phyloP scores from a whole-genome alignment of 53 echinoderm and acorn worm species.

The Actinopyga echinites region DNA sequence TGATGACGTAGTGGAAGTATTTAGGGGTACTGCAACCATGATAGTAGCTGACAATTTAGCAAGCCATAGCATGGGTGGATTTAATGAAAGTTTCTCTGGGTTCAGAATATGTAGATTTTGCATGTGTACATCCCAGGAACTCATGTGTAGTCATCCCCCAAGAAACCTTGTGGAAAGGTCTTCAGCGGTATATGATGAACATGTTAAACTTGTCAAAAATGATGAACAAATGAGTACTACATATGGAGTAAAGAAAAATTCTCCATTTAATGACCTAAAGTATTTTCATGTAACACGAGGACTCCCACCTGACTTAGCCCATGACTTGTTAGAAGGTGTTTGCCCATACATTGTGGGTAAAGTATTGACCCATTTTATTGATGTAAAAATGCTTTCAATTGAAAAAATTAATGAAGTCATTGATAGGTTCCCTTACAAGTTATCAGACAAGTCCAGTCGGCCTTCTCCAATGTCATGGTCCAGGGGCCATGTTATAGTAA shows the following conservation, averaged over 20 bases:
- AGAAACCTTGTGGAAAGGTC: slow-evolving; percentile 33
- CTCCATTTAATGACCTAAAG: slow-evolving; percentile 46
- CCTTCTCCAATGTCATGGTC: slow-evolving; percentile 13
- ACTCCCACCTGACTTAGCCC: slow-evolving; percentile 52
- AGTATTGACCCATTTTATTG: slow-evolving; percentile 19
- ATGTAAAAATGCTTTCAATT: slow-evolving; percentile 9
- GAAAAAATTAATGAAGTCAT: slow-evolving; percentile 36
- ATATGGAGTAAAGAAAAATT: slow-evolving; percentile 61
- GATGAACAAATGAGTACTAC: slow-evolving; percentile 30
- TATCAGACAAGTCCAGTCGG: slow-evolving; percentile 38
- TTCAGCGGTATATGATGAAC: slow-evolving; percentile 44
- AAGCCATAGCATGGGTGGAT: slow-evolving; percentile 65
- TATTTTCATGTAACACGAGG: slow-evolving; percentile 57
- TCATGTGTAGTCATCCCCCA: not conserved
- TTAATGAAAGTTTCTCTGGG: slow-evolving; percentile 46
- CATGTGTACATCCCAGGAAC: slow-evolving; percentile 36
- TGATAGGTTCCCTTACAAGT: slow-evolving; percentile 21
- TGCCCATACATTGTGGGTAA: slow-evolving; percentile 48
- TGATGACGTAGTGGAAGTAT: slow-evolving; percentile 40
- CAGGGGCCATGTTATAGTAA: slow-evolving; percentile 17
- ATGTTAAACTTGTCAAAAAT: slow-evolving; percentile 32
- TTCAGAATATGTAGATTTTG: slow-evolving; percentile 59
- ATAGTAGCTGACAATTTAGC: slow-evolving; percentile 65
- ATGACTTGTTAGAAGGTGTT: slow-evolving; percentile 67
- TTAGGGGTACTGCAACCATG: slow-evolving; percentile 56